Conservation (phyloP, 2,888 invertebrate genomes). For the Liopterus haemorrhoidalis region DNA sequence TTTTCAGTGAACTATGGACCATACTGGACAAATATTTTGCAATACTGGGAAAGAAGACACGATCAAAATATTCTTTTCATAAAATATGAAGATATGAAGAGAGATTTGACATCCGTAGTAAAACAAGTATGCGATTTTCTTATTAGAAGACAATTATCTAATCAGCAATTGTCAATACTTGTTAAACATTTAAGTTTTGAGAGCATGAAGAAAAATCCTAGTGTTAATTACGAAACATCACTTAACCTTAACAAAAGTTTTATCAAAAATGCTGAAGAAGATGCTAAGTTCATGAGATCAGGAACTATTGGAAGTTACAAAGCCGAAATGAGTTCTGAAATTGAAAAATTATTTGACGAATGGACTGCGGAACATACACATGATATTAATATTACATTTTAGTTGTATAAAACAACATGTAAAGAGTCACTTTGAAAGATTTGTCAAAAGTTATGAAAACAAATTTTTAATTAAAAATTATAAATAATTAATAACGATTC, state of each 20-base stretch:
- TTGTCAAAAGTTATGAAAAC: too few species aligned
- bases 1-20: conserved; percentile 35
- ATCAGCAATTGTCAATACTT: conserved; percentile 2
- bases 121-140: conserved; percentile 33
- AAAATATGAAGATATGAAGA: conserved; percentile 40
- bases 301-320: conserved; percentile 40
- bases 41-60: conserved; percentile 40
- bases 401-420: too few species aligned
- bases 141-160: not conserved
- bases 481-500: too few species aligned
- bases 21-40: conserved; percentile 39
- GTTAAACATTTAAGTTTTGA: conserved; percentile 16
- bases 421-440: too few species aligned
- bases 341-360: conserved; percentile 61
- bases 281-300: conserved; percentile 42
- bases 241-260: conserved; percentile 34
- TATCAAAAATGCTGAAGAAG: conserved; percentile 34
- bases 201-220: conserved; percentile 50
- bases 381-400: too few species aligned
- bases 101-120: conserved; percentile 46
- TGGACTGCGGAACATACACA: conserved; percentile 59
- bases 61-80: conserved; percentile 39
- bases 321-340: conserved; percentile 58
- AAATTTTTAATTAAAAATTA: too few species aligned
- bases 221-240: conserved; percentile 47